Conservation (phyloP, 1,140 invertebrate species). For the Thaumatotibia leucotreta region DNA sequence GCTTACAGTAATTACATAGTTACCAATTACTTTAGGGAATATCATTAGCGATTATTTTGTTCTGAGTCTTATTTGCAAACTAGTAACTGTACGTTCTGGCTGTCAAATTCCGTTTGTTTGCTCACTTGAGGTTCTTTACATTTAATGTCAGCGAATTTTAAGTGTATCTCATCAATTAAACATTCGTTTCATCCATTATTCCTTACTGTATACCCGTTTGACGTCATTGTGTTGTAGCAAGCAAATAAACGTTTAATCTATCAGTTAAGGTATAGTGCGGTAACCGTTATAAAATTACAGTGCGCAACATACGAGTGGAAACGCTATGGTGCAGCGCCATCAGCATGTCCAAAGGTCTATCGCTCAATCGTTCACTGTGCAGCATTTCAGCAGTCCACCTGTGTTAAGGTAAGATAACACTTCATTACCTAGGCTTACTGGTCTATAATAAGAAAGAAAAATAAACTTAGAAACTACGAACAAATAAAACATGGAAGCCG, state of each 20-base stretch:
- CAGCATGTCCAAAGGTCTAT: constrained; percentile 62
- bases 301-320: constrained; percentile 50
- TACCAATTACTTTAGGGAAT: no score
- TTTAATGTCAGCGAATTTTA: constrained; percentile 9
- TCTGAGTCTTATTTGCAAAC: no score
- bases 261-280: neutral
- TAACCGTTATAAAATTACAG: constrained; percentile 31
- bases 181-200: neutral
- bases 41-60: no score
- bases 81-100: no score
- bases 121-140: neutral
- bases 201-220: neutral
- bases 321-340: constrained; percentile 46
- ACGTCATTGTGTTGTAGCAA: neutral
- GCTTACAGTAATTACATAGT: no score
- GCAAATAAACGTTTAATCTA: neutral
- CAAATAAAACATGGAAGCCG: no score
- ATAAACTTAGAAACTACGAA: no score
- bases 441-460: no score
- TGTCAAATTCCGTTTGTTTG: neutral
- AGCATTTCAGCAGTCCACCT: constrained; percentile 61
- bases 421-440: no score
- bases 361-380: constrained; percentile 63
- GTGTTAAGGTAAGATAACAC: constrained; percentile 1
- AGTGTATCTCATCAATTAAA: neutral